A percentile compares a stretch with the other conserved stretches of the same genome.
Conservation (phyloP, 2,888 invertebrate species). For the Leptopilina drosophilae region DNA sequence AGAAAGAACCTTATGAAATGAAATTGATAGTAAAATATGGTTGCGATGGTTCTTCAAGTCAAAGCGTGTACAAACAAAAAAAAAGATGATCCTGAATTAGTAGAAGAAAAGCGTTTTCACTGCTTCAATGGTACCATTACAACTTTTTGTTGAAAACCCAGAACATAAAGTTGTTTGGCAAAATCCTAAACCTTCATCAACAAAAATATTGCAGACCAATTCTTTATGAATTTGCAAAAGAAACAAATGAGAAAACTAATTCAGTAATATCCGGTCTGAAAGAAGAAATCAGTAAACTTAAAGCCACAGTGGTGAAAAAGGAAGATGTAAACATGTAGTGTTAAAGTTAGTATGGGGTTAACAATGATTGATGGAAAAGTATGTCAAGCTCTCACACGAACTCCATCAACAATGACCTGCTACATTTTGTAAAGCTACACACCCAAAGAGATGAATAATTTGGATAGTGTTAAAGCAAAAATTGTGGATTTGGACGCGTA, state of each 20-base stretch:
- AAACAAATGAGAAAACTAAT: no score
- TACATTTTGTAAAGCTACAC: no score
- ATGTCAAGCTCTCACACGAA: no score
- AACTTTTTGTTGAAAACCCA: background rate
- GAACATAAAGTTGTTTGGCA: slow-evolving; percentile 2
- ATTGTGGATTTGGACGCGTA: no score
- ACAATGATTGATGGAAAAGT: background rate
- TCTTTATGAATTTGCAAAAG: no score
- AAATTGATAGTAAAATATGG: slow-evolving; percentile 12
- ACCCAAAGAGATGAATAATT: no score
- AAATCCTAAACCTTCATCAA: slow-evolving; percentile 5
- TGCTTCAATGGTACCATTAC: slow-evolving; percentile 11
- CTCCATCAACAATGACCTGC: no score
- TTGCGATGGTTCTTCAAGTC: slow-evolving; percentile 2
- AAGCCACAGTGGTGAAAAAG: background rate
- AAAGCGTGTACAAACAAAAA: slow-evolving; percentile 3
- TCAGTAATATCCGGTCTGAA: no score
- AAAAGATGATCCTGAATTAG: background rate
- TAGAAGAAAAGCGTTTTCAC: background rate
- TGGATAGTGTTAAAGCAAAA: no score
- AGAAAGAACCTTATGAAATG: background rate
- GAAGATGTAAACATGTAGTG: background rate
- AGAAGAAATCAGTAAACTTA: background rate
- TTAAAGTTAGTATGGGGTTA: background rate
- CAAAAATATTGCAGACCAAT: no score